phyloP scores from a whole-genome alignment of 2,888 invertebrate genomes.

The Apoda limacodes region DNA sequence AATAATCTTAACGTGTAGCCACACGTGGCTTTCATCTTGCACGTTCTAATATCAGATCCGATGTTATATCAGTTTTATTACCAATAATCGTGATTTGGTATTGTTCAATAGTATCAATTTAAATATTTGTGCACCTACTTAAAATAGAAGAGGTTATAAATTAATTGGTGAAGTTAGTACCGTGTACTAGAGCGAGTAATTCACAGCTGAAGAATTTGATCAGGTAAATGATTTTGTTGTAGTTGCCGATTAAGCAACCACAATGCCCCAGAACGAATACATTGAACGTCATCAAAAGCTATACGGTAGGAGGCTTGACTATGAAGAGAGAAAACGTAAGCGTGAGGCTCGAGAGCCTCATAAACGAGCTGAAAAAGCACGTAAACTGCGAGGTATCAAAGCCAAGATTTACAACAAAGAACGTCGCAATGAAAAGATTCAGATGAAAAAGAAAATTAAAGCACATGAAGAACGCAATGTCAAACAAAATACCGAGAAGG shows the following conservation, averaged over 20 bases:
- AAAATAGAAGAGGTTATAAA: conserved; percentile 36
- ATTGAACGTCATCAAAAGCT: conserved; percentile 98
- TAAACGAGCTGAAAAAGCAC: conserved; percentile 90
- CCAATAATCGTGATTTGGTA: no score
- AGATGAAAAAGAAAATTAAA: conserved; percentile 98
- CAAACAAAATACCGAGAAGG: conserved; percentile 85
- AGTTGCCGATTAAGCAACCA: conserved; percentile 68
- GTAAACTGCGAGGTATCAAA: conserved; percentile 93
- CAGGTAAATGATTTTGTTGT: conserved; percentile 58
- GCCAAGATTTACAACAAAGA: conserved; percentile 98
- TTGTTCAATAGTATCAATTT: no score
- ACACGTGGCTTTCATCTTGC: no score
- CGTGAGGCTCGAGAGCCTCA: conserved; percentile 95
- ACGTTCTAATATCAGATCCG: no score
- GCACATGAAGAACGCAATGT: conserved; percentile 96
- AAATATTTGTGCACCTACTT: no score
- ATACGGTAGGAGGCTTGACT: conserved; percentile 95
- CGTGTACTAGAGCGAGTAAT: not conserved
- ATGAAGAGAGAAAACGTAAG: conserved; percentile 97
- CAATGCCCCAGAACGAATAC: conserved; percentile 99
- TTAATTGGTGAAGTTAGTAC: no score
- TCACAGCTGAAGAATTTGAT: conserved; percentile 27
- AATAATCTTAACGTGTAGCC: no score
- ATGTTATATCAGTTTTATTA: no score
- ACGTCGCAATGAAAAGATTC: conserved; percentile 97